A percentile compares a stretch with the other conserved stretches of the same genome.
Evolutionary conservation across 2,113 vertebrate genomes (phyloP).

Genomic region (Apistogramma diplotaenia): DNA sequence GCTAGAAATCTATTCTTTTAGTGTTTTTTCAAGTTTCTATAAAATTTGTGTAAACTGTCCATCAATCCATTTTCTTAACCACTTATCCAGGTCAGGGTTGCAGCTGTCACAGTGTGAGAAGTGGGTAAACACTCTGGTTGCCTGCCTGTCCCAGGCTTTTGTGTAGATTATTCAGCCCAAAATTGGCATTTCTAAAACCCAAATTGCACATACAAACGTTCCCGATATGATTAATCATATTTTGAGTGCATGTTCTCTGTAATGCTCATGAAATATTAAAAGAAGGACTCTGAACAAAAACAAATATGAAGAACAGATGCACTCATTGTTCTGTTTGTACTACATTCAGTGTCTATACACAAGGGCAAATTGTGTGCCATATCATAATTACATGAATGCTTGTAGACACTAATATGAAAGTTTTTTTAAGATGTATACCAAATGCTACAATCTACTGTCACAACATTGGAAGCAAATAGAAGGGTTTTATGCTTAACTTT

Average conservation of each 20-base stretch:
- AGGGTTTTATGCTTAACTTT: neutral
- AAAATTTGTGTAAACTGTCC: neutral
- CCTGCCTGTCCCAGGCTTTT: neutral
- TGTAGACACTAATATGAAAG: neutral
- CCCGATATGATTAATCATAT: neutral
- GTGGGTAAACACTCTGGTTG: neutral
- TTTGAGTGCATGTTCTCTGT: neutral
- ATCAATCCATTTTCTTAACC: neutral
- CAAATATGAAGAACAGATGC: neutral
- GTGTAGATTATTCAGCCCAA: neutral
- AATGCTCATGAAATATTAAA: neutral
- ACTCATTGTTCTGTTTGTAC: neutral
- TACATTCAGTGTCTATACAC: neutral
- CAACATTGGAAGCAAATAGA: neutral
- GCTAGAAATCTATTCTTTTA: neutral
- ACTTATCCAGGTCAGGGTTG: neutral
- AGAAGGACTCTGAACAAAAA: neutral
- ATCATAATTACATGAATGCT: neutral
- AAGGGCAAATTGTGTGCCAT: neutral
- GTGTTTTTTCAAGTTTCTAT: neutral
- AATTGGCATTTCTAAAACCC: neutral
- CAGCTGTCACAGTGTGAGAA: neutral
- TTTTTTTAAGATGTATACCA: too few species aligned
- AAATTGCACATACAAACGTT: neutral
- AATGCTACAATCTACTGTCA: neutral